Evolutionary conservation across 1,140 invertebrate species (phyloP).

Genomic region (Pseudomyrmex dendroicus): DNA sequence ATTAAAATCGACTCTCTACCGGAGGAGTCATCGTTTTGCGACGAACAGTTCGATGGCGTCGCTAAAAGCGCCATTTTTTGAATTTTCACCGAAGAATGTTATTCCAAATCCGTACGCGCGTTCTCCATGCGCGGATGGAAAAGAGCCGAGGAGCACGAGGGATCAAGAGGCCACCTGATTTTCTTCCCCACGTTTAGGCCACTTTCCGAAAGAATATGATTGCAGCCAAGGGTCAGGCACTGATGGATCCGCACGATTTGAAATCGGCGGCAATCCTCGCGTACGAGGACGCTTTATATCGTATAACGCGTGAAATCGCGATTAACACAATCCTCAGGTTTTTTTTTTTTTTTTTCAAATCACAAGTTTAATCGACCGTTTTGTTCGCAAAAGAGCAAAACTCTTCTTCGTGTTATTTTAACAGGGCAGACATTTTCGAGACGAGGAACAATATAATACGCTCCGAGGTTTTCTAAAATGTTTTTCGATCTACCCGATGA

Average conservation of each 20-base stretch:
- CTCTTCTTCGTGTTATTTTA: background rate
- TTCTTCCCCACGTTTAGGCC: conserved; percentile 25
- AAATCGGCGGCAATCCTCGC: conserved; percentile 33
- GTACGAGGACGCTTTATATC: background rate
- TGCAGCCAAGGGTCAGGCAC: conserved; percentile 35
- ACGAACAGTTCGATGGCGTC: conserved; percentile 19
- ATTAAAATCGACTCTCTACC: background rate
- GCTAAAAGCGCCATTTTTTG: too few species aligned
- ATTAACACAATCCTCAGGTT: conserved; percentile 42
- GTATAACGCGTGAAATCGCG: background rate
- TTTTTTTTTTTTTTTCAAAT: background rate
- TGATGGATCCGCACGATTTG: conserved; percentile 35
- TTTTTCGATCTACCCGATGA: conserved; percentile 24
- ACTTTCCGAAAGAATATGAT: conserved; percentile 11
- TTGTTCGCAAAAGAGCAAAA: background rate
- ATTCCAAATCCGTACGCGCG: conserved; percentile 11
- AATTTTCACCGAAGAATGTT: background rate
- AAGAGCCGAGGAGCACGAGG: background rate
- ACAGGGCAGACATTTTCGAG: background rate
- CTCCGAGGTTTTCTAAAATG: too few species aligned
- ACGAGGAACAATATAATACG: background rate
- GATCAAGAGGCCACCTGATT: conserved; percentile 58
- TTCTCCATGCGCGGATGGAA: background rate
- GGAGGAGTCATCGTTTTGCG: background rate
- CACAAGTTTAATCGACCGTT: background rate